Percentiles rank a stretch among this genome's conserved stretches.
These are phyloP conservation scores for Syndactyla subalaris DNA, from an alignment of 2,797 vertebrate species.

Conservation along the genomic window DNA sequence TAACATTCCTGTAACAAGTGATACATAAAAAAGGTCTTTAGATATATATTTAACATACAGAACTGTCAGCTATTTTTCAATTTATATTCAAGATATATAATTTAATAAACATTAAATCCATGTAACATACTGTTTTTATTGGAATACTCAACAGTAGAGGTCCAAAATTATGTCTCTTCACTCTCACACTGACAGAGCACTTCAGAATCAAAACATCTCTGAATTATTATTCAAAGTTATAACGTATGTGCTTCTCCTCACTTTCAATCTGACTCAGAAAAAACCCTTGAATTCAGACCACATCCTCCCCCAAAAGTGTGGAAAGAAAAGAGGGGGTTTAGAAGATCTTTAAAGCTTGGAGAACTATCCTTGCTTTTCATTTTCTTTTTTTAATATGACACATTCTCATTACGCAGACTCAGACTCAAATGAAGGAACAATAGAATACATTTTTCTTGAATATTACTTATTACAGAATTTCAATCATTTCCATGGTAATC, in stretches of 20 bases:
- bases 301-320: neutral
- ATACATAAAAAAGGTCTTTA: neutral
- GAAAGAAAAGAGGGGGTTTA: neutral
- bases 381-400: neutral
- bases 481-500: neutral
- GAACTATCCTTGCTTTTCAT: neutral
- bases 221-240: neutral
- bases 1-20: slow-evolving; percentile 91
- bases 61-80: neutral
- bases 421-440: neutral
- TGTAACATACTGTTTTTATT: neutral
- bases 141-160: neutral
- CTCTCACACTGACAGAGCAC: neutral
- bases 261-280: neutral
- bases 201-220: neutral
- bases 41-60: neutral
- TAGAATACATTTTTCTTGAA: neutral
- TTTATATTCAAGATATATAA: neutral
- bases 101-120: neutral
- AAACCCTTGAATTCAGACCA: neutral
- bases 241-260: neutral
- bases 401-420: neutral
- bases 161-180: neutral
- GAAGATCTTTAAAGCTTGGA: neutral
- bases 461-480: neutral